phyloP scores from a whole-genome alignment of 2,797 vertebrate genomes.

The Menidia menidia region DNA sequence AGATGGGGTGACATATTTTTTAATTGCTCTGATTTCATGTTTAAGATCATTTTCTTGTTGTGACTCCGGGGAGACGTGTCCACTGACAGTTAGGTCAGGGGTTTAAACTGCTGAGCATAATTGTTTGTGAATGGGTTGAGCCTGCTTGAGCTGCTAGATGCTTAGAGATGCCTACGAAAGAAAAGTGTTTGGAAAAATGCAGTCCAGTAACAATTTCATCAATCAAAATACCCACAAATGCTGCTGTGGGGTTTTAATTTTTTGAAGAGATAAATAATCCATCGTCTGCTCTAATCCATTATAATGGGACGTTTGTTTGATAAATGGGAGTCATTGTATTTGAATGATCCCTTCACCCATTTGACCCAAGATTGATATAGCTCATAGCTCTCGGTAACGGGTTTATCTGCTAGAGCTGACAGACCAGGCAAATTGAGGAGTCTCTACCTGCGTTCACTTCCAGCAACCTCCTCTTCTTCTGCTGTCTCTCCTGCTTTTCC shows the following conservation, averaged over 20 bases:
- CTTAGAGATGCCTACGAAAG: too few relatives aligned
- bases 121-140: not conserved
- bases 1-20: not conserved
- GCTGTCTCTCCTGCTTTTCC: constrained; percentile 91
- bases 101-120: not conserved
- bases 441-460: constrained; percentile 92
- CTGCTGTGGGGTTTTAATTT: constrained; percentile 5
- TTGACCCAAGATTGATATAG: constrained; percentile 48
- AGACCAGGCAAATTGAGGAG: constrained; percentile 38
- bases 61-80: not conserved
- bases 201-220: constrained; percentile 6
- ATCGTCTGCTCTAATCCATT: constrained; percentile 30
- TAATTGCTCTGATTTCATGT: too few relatives aligned
- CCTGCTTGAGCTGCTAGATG: not conserved
- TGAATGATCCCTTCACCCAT: constrained; percentile 37
- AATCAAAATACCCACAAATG: constrained; percentile 20
- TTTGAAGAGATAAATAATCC: constrained; percentile 19
- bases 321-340: constrained; percentile 46
- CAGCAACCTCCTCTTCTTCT: constrained; percentile 92
- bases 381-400: constrained; percentile 17
- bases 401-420: constrained; percentile 31
- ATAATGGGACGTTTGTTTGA: constrained; percentile 37
- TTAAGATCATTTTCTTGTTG: not conserved
- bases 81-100: not conserved
- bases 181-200: not conserved